Base-by-base conservation (phyloP, 2,888 invertebrate genomes). In the Erebia epiphron region DNA sequence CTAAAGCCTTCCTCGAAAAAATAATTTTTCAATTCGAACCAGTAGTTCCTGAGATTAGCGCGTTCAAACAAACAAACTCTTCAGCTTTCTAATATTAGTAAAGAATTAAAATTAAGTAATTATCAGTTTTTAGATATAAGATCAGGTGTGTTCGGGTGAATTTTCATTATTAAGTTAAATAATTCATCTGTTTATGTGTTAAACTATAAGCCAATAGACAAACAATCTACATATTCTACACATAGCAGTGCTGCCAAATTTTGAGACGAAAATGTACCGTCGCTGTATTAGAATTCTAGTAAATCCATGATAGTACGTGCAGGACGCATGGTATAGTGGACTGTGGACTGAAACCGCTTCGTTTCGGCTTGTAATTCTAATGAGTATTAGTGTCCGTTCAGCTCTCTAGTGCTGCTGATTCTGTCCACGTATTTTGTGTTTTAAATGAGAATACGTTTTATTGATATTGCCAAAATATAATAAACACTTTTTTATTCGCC, bases 351-450 rank as follows among this genome's bases (percentile, higher is more conserved):
- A 75, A 75, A 69, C 79, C 80, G 79, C 79, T 80, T 80, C 85
- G 89, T 89, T 88, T 87, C 88, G 89, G 82, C 87, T 91, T 92
- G 92, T 92, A 91, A 92, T 91, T 92, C 91, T 92, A 92, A 92
- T 92, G 92, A 92, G 92, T 90, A 92, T 92, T 92, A 92, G 89
- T 86, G 88, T 86, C 82, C 86, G 84, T 88, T 87, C 83, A 80
- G 82, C 71, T 66, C 69, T 66, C 74, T 68, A 68, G 67, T 71
- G 41, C 69, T 73, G 63, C 69, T 73, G 65, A 69, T 73, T 75
- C 75, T 68, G 69, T 72, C 64, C 75, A 69, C 57, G 69, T 72
- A 71, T 67, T 75, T 66, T 68, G 63, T 70, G 71, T 70, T 73
- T 72, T 71, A 71, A 73, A 73, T 72, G 69, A 46, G 49, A 69